These are phyloP conservation scores for Onychomys leucogaster DNA, from an alignment of 2,797 vertebrate genomes.

Conservation along the genomic window DNA sequence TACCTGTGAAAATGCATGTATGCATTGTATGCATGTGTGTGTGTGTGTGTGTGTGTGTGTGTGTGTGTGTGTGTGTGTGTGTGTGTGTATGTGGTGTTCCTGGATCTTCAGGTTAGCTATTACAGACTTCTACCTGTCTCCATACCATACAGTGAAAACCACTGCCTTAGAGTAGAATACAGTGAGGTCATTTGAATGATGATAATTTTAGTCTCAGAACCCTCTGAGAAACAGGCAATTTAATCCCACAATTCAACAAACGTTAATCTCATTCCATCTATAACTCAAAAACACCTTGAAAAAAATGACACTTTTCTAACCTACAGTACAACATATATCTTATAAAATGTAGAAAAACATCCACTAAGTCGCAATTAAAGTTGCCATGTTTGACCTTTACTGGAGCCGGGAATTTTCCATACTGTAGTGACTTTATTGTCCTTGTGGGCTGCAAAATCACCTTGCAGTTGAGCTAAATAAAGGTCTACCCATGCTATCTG, in stretches of 20 bases:
- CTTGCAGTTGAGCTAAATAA: not conserved
- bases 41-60: not conserved
- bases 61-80: not conserved
- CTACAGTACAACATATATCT: not conserved
- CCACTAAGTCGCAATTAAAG: constrained; percentile 10
- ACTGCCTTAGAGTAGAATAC: not conserved
- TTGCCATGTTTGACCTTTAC: constrained; percentile 5
- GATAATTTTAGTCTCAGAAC: constrained; percentile 6
- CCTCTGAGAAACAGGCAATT: not conserved
- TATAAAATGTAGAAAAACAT: not conserved
- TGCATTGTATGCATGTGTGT: too few species aligned
- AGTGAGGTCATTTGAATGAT: constrained; percentile 2
- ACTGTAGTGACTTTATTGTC: not conserved
- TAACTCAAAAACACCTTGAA: not conserved
- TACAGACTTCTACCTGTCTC: not conserved
- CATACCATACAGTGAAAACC: not conserved
- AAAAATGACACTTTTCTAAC: not conserved
- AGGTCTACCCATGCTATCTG: not conserved
- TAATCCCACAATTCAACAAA: not conserved
- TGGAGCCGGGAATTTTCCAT: not conserved
- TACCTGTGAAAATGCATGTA: not conserved
- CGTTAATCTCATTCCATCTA: not conserved
- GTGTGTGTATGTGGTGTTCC: not conserved
- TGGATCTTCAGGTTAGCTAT: not conserved
- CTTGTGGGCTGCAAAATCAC: not conserved